Evolutionary conservation across 2,888 invertebrate species (phyloP), one percentile per base, ranked within the genome.

Genomic region (Colletes collaris): DNA sequence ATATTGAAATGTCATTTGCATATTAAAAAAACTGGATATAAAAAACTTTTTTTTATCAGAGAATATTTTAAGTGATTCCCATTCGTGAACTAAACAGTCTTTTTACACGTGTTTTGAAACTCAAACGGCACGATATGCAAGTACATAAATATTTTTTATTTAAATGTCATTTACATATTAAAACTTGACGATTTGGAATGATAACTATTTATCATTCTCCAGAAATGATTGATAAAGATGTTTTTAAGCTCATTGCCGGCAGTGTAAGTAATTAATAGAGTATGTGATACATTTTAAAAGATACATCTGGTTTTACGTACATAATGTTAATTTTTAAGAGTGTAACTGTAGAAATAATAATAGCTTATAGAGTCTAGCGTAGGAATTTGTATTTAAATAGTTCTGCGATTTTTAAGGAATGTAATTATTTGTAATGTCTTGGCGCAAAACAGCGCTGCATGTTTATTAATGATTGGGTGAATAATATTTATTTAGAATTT

Each of bases 201-300:
- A 40, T 40, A 40, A 40, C 3, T 40, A 6, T 6, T 40, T 6
- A 40, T 40, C 3, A 40, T 40, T 40, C 3, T 40, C 40, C 40
- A 40, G 19, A 59, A 37, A 27, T 27, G 1, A 35, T 7, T 50
- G 4, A 60, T n/a, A n/a, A 8, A 27, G 16, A 44, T 4, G 10
- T 5, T 69, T 37, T 13, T n/a, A 71, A 56, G 40, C 56, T 66
- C 49, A 71, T 7, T 49, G 66, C 46, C 16, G 46, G 44, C 11
- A 19, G 64, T 40, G 35, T 44, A 58, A 44, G 16, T 27, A 27
- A 27, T 27, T 13, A n/a, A 72, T 67, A 49, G 56, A 37, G 7
- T 58, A 58, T 67, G 58, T 72, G 72, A 67, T 35, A 68, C 13
- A 44, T 44, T 60, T 60, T 56, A 40, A 72, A 50, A 11, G 10